Evolutionary conservation across 2,888 invertebrate genomes (phyloP), one percentile per base, ranked within the genome.

Genomic region (Camponotus fellah): DNA sequence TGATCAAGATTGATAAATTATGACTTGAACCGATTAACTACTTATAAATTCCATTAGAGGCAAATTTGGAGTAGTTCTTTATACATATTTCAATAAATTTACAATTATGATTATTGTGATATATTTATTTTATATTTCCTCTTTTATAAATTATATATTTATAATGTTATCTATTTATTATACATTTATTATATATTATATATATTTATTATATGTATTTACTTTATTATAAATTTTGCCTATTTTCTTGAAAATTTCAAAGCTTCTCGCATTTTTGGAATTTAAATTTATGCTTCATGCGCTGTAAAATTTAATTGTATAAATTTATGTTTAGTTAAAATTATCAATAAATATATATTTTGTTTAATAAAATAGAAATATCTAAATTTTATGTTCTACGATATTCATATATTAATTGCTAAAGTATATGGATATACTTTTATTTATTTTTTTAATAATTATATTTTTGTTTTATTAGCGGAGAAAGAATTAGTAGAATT

Each of bases 401-500:
- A 46, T 43, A 46, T 64, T 32, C 3, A 6, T 46, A 17, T 74
- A 26, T 17, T 17, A 2, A 6, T 17, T 6, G 2, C 14, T 14
- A 6, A 17, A 49, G 17, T 49, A 6, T 49, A 6, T 49, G 6
- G 17, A 8, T 53, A 53, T 53, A 26, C 26, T 46, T 34, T 64
- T 32, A n/a, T 83, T 62, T 8, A 37, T 37, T n/a, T 46, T 46
- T 65, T 4, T 58, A 43, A 34, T 69, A 43, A 40, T 37, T 34
- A 3, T 8, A 4, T 43, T n/a, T 10, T 46, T 68, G 12, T 46
- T 86, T 69, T 90, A 94, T 53, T 91, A 98, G 98, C 97, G 91
- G 98, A 98, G 94, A 96, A 97, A 88, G 98, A 98, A 93, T 95
- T 99, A 72, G 97, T 98, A 0, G 98, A 98, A 93, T 99, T 99